Evolutionary conservation across 2,888 invertebrate species (phyloP).

Genomic region (Holacanthella duospinosa): DNA sequence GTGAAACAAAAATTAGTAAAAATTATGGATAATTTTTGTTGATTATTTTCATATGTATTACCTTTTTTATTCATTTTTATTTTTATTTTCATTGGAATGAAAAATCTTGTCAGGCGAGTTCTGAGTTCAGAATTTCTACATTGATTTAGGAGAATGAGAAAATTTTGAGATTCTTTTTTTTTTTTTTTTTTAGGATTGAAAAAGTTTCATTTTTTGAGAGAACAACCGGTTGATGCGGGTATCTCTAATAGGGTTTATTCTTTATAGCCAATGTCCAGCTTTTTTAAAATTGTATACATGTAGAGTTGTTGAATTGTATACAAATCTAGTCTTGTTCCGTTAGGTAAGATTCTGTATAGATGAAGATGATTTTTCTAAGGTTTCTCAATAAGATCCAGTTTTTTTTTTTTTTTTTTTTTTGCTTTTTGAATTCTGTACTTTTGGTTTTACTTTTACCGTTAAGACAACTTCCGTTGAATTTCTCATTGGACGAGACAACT

Average conservation of each 20-base stretch:
- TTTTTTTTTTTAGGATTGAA: not conserved
- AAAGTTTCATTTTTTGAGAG: constrained; percentile 1
- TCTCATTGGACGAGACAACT: not conserved
- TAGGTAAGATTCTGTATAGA: not conserved
- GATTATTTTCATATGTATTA: not conserved
- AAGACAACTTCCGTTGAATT: constrained; percentile 1
- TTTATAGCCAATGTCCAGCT: constrained; percentile 6
- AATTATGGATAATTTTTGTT: not conserved
- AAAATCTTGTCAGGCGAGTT: constrained; percentile 2
- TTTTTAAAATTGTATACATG: not conserved
- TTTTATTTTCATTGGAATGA: not conserved
- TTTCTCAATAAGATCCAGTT: constrained; percentile 9
- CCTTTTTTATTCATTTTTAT: not conserved
- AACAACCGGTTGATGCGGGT: constrained; percentile 4
- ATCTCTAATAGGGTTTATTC: no score
- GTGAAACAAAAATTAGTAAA: constrained; percentile 1
- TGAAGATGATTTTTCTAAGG: not conserved
- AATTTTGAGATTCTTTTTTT: not conserved
- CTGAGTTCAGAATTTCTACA: not conserved
- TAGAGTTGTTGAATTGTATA: not conserved
- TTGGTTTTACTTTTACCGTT: not conserved
- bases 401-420: constrained; percentile 4
- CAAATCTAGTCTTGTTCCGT: not conserved
- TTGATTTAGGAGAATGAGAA: constrained; percentile 1
- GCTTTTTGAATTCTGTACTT: no score